Base-by-base conservation (phyloP, 1,140 invertebrate genomes). In the Euborellia annulipes region DNA sequence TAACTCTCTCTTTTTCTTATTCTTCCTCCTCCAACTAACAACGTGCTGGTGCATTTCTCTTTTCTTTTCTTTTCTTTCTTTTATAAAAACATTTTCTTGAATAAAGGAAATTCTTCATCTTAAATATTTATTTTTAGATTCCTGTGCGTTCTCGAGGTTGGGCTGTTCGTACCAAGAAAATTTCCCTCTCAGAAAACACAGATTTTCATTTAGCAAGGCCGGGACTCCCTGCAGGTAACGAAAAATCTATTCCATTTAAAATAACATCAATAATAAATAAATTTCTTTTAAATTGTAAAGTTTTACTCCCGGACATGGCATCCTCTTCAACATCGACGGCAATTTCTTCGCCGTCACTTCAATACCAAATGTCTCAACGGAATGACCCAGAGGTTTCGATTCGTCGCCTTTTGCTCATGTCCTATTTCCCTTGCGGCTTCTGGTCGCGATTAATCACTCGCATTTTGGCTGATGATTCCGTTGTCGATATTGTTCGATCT, bases 351-450 rank as follows among this genome's bases (percentile, higher is more conserved):
- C 4, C 11, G 11, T 6, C 4, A 4, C 23, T 27, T 27, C 23
- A 27, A 27, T 27, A 27, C 11, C 23, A 27, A 27, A 27, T 27
- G 23, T 27, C 23, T 27, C 23, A 27, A 27, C 4, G 23, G 11
- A 18, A 38, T 2, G 68, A 73, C 39, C 63, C 68, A 0, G 71
- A 72, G 22, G 66, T 65, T 13, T 66, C 73, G 0, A 70, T 83
- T 8, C 71, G 76, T 0, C 64, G 89, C 7, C 62, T 92, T 20
- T 63, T 92, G 3, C 64, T 92, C 1, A 85, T 98, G 75, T 92
- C 92, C 0, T 98, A 98, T 63, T 89, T 98, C 59, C 95, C 95
- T 0, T 87, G 86, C 52, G 95, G 95, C 0, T 98, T 98, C 64
- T 98, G 94, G 95, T 87, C 93, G 0, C 68, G 94, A 8, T 69